These are phyloP conservation scores for Griposia aprilina DNA, from an alignment of 2,888 invertebrate genomes.

Conservation along the genomic window DNA sequence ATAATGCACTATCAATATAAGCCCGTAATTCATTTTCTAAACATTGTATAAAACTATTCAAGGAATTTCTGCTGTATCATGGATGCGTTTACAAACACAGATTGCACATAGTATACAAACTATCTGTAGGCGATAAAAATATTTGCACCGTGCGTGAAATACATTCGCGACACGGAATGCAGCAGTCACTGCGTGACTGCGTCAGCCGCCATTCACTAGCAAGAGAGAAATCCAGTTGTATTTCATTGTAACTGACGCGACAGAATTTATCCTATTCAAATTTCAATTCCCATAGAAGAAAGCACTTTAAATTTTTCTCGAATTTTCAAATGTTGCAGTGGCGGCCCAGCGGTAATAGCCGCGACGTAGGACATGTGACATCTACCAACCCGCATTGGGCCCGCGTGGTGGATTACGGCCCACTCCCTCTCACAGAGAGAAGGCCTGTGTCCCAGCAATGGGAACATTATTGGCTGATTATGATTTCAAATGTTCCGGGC, in stretches of 20 bases:
- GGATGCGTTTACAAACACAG: constrained; percentile 30
- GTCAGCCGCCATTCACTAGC: not conserved
- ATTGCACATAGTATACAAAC: not conserved
- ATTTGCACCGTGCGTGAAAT: not conserved
- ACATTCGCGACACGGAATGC: not conserved
- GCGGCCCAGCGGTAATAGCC: too few relatives aligned
- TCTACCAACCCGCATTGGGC: too few relatives aligned
- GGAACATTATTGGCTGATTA: too few relatives aligned
- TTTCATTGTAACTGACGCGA: not conserved
- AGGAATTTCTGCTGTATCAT: constrained; percentile 8
- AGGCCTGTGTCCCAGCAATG: too few relatives aligned
- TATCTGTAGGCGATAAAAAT: not conserved
- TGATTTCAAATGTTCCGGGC: not conserved
- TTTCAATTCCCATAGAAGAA: not conserved
- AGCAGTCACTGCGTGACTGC: not conserved
- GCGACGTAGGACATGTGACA: too few relatives aligned
- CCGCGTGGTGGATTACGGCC: too few relatives aligned
- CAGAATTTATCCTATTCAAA: not conserved
- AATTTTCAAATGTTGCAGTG: not conserved
- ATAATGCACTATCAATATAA: not conserved
- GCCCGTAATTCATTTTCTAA: constrained; percentile 5
- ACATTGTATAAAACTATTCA: constrained; percentile 1
- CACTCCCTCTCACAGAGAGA: too few relatives aligned
- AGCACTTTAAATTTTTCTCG: not conserved
- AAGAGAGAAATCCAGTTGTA: constrained; percentile 5